Percentiles rank a stretch among this genome's conserved stretches.
Conservation (phyloP, 2,797 vertebrate species). For the Hippopotamyrus pictus region DNA sequence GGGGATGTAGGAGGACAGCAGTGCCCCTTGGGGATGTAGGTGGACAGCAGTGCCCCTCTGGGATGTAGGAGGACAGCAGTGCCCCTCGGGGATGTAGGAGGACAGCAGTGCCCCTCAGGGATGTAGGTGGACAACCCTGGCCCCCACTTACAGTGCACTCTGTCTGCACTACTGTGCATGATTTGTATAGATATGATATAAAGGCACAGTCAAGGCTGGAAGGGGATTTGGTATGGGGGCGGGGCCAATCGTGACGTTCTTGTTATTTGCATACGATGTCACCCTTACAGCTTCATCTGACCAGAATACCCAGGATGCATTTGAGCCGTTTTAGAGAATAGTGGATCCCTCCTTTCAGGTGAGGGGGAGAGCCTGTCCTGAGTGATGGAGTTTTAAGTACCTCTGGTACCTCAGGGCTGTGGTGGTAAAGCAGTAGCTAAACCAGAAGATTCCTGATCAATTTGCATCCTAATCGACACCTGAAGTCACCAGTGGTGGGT, state of each 20-base stretch:
- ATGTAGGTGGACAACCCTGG: not conserved
- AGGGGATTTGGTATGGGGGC: not conserved
- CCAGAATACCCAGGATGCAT: not conserved
- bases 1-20: too few relatives aligned
- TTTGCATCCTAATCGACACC: not conserved
- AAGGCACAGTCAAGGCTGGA: not conserved
- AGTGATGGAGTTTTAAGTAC: not conserved
- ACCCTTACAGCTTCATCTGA: not conserved
- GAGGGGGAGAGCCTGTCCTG: not conserved
- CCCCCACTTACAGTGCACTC: not conserved
- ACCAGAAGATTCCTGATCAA: not conserved
- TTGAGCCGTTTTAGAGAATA: not conserved
- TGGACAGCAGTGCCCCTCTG: too few relatives aligned
- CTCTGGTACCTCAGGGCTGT: not conserved
- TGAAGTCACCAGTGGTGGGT: not conserved
- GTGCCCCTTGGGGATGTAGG: too few relatives aligned
- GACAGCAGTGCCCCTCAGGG: too few relatives aligned
- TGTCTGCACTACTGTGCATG: not conserved
- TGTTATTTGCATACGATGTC: not conserved
- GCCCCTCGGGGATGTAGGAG: too few relatives aligned
- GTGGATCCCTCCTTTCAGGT: not conserved
- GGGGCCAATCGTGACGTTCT: not conserved
- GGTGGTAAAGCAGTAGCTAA: not conserved
- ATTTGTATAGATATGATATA: not conserved
- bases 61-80: too few relatives aligned